Conservation (phyloP, 1,140 invertebrate genomes). For the Cotesia glomerata region DNA sequence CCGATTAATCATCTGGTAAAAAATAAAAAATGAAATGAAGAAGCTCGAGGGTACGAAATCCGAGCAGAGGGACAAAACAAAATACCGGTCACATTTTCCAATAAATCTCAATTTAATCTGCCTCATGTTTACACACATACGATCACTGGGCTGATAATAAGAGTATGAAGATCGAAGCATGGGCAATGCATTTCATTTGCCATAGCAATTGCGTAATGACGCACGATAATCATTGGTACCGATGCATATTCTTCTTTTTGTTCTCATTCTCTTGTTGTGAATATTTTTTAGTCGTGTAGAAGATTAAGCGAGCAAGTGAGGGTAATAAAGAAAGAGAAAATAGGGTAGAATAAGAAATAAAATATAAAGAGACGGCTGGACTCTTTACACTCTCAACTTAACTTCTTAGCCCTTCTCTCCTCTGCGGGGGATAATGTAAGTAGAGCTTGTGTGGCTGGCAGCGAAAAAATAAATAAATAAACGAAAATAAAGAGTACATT, state of each 20-base stretch:
- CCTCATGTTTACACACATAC: no score
- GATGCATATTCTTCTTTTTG: neutral
- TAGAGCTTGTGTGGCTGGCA: conserved; percentile 49
- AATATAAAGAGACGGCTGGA: no score
- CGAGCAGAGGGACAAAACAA: conserved; percentile 14
- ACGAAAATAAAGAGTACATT: conserved; percentile 46
- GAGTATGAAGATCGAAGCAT: neutral
- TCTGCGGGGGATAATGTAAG: conserved; percentile 53
- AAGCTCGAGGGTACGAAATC: conserved; percentile 7
- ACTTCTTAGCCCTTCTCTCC: conserved; percentile 21
- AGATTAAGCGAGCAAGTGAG: neutral
- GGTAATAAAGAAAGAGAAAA: conserved; percentile 10
- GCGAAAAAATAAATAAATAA: conserved; percentile 14
- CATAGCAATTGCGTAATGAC: conserved; percentile 57
- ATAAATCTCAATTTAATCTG: conserved; percentile 49
- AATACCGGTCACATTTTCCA: conserved; percentile 40
- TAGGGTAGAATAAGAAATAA: conserved; percentile 30
- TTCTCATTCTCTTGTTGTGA: neutral
- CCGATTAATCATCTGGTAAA: neutral
- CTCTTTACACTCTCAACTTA: neutral
- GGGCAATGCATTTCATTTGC: conserved; percentile 54
- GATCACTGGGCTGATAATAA: no score
- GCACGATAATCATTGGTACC: conserved; percentile 51
- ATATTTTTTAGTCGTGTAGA: no score
- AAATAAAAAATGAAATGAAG: conserved; percentile 1